Base-by-base conservation (phyloP, 2,797 vertebrate species). In the Crax fasciolata region DNA sequence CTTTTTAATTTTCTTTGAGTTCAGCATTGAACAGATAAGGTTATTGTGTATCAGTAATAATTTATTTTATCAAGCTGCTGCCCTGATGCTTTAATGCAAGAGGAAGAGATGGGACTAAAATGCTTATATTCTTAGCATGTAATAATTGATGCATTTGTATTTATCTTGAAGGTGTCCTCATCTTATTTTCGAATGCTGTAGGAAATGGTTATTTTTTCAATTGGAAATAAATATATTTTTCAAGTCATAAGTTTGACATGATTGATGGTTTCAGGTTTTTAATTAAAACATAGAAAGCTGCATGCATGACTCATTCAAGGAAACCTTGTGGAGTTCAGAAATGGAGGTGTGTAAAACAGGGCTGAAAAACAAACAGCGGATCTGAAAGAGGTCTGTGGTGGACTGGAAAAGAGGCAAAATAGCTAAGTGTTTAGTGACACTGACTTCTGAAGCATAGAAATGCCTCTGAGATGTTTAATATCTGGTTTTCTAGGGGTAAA, bases 251-350 rank as follows among this genome's bases (percentile, higher is more conserved):
- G 85, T 84, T 51, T 91, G 89, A 78, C 54, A 17, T 88, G 77
- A 70, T 92, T 80, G 57, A 82, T 92, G 44, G 77, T 84, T 70
- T 85, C 71, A 84, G 72, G 35, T 68, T 93, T 90, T 96, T 93
- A 95, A 96, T 97, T 92, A 96, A 96, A 94, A 96, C 72, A 78
- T 65, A 92, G 72, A 66, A 93, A 92, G 70, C 75, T 95, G 73
- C 51, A 38, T 72, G 55, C 48, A 12, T 90, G 85, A 38, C 46
- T 94, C 92, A 95, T 62, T 93, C 58, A 92, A 93, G 65, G 73
- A 96, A 89, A 83, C 59, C 70, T 94, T 86, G 55, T 51, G 38
- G 76, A 78, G 57, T 79, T 94, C 81, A 90, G 75, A 91, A 90
- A 91, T 61, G 2, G 80, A 39, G 49, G 17, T 62, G 43, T 75